Percentiles rank a stretch among this genome's conserved stretches.
Conservation (phyloP, 2,888 invertebrate genomes). For the Patella caerulea region DNA sequence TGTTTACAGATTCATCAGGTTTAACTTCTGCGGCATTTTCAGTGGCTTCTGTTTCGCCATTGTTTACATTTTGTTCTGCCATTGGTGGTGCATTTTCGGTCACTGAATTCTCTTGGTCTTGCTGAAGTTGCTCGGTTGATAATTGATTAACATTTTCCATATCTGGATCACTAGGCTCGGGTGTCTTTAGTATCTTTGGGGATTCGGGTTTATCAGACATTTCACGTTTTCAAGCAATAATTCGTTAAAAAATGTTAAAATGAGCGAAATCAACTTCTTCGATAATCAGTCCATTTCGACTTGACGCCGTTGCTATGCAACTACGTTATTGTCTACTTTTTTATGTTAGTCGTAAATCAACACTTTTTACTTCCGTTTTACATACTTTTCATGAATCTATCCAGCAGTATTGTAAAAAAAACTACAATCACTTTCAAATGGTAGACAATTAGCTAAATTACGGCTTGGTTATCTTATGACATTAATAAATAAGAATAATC, state of each 20-base stretch:
- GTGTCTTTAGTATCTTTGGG: conserved; percentile 18
- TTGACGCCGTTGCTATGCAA: conserved; percentile 27
- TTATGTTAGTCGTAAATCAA: conserved; percentile 12
- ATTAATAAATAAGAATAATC: no score
- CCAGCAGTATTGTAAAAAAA: neutral
- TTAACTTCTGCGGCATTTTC: neutral
- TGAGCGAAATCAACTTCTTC: neutral
- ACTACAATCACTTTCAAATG: neutral
- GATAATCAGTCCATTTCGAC: neutral
- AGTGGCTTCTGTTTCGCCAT: neutral
- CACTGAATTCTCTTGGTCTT: conserved; percentile 27
- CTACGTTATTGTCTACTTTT: conserved; percentile 15
- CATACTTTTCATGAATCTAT: neutral
- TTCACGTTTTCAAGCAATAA: neutral
- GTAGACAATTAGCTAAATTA: neutral
- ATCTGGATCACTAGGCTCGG: conserved; percentile 13
- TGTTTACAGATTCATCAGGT: conserved; percentile 9
- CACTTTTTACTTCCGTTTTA: neutral
- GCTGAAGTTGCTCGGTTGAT: conserved; percentile 23
- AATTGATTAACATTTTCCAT: conserved; percentile 15
- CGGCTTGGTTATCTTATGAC: neutral
- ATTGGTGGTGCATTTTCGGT: conserved; percentile 13
- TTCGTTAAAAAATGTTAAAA: neutral
- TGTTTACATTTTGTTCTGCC: conserved; percentile 15
- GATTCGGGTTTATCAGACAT: conserved; percentile 47